Evolutionary conservation across 2,888 invertebrate species (phyloP).

Genomic region (Acanthosoma haemorrhoidale): DNA sequence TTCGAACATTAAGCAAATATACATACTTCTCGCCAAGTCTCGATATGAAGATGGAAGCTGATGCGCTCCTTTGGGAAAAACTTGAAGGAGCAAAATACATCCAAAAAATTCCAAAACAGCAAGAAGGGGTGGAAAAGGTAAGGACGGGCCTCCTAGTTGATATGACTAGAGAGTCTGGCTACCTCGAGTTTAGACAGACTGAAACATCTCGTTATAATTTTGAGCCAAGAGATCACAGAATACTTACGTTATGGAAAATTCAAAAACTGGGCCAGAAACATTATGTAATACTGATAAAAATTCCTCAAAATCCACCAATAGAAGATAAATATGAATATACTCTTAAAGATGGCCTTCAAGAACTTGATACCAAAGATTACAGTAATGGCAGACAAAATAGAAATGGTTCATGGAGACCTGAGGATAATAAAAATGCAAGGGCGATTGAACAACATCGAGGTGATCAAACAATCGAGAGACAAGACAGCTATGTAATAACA

Average conservation of each 20-base stretch:
- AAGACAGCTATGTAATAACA: background rate
- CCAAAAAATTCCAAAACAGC: conserved; percentile 25
- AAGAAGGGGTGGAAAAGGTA: conserved; percentile 26
- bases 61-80: conserved; percentile 38
- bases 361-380: conserved; percentile 36
- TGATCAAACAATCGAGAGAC: background rate
- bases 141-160: conserved; percentile 38
- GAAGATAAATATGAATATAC: conserved; percentile 40
- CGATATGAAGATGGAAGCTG: conserved; percentile 39
- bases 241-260: conserved; percentile 40
- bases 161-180: conserved; percentile 28
- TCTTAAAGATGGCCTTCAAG: conserved; percentile 36
- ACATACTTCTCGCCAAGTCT: conserved; percentile 39
- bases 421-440: background rate
- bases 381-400: background rate
- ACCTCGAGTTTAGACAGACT: conserved; percentile 37
- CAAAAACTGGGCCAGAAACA: conserved; percentile 35
- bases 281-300: conserved; percentile 36
- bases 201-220: conserved; percentile 34
- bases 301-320: conserved; percentile 31
- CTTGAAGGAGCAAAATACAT: conserved; percentile 36
- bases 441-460: background rate
- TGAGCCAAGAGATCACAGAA: conserved; percentile 27
- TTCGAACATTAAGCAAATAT: conserved; percentile 38
- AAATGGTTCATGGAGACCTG: conserved; percentile 11